Base-by-base conservation (phyloP, 2,888 invertebrate species). In the Acholoe squamosa region DNA sequence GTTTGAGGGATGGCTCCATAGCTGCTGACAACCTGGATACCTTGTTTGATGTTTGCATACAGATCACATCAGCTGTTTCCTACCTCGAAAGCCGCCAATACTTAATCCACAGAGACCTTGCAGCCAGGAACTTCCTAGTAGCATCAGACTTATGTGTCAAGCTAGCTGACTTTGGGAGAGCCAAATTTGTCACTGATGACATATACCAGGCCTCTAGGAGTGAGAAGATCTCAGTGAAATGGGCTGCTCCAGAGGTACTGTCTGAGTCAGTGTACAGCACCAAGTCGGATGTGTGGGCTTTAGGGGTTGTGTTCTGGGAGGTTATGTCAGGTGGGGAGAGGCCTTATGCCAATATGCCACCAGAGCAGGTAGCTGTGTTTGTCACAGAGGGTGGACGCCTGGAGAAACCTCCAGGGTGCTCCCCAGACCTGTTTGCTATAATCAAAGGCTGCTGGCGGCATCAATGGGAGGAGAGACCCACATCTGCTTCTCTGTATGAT, bases 171-270 rank as follows among this genome's bases (percentile, higher is more conserved):
- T 93, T 93, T 86, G 93, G 92, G 19, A 89, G 93, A 19, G 93
- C 93, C 0, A 80, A 91, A n/a, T 91, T 88, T 80, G 93, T 93
- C 33, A 90, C 89, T 22, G 93, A 93, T 84, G 93, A 93, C 89
- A 52, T 86, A 89, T 93, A 93, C 91, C 89, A 91, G 52, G 93
- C 92, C 0, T 89, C 90, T 0, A 71, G 84, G n/a, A 76, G 34
- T 22, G 93, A 93, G 76, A 92, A 88, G 43, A 90, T 93, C 34
- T 61, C 91, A 0, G 90, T 93, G 16, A 91, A 92, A 31, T 93
- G 93, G 93, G 92, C 93, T 14, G 91, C 93, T 22, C 93, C 93
- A 0, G 93, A 93, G 88, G 93, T 93, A 22, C 92, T 93, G 5
- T 56, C 51, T 19, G 91, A 93, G 56, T 93, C 92, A 3, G 33